Evolutionary conservation across 2,888 invertebrate species (phyloP), one percentile per base, ranked within the genome.

Genomic region (Mesorhabditis spiculigera): DNA sequence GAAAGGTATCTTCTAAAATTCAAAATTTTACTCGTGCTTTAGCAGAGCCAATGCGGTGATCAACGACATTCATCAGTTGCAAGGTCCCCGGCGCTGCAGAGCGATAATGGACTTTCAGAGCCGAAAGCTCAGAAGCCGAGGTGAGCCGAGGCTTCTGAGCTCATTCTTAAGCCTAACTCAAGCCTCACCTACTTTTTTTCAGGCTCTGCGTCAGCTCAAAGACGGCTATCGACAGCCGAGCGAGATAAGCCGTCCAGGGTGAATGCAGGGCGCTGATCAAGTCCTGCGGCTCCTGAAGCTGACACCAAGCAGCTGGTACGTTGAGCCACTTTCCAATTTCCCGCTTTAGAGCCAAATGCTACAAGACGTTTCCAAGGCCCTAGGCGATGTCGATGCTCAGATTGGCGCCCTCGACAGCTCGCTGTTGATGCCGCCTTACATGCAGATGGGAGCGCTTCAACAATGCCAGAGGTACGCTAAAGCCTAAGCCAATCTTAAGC

Each of bases 401-500:
- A 91, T 93, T 87, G 93, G 93, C 86, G 95, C 95, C 82, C n/a
- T n/a, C 91, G 95, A 66, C 94, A 95, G 85, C 91, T 94, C 69
- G 91, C 91, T 65, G 88, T 97, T 44, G 96, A 97, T 87, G 92
- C 93, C 2, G 95, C 94, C 0, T 89, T 97, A 5, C 89, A 97
- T n/a, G 4, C 95, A 95, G 84, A 93, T 95, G 0, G 97, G 97
- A 71, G 95, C n/a, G 95, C 88, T 95, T 95, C 90, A 93, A n/a
- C 43, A 3, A 50, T 50, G 58, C 58, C 58, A 50, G n/a, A 50
- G 58, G 58, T 41, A n/a, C n/a, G n/a, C n/a, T n/a, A n/a, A n/a
- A n/a, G n/a, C n/a, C n/a, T n/a, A n/a, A n/a, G n/a, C n/a, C n/a
- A n/a, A n/a, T n/a, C n/a, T n/a, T n/a, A n/a, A n/a, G n/a, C n/a